These are phyloP conservation scores for Diceros bicornis DNA, from an alignment of 2,797 vertebrate species.

Conservation along the genomic window DNA sequence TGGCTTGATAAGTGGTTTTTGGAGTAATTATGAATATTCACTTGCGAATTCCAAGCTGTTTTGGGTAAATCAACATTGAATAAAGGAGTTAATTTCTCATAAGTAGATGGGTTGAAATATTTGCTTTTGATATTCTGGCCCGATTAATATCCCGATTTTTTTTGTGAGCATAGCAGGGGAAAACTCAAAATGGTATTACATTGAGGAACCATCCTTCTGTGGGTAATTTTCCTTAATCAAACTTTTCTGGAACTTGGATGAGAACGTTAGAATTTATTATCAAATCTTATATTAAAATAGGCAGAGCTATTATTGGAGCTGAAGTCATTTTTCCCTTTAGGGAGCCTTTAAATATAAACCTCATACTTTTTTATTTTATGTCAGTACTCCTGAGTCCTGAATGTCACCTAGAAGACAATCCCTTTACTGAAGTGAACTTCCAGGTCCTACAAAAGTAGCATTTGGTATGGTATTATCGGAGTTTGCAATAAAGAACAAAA, in stretches of 20 bases:
- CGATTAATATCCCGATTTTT: background rate
- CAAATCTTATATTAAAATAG: constrained; percentile 37
- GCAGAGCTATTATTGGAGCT: background rate
- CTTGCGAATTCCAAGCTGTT: background rate
- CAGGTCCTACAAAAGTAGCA: background rate
- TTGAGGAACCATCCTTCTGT: background rate
- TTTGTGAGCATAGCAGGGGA: background rate
- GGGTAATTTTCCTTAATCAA: constrained; percentile 6
- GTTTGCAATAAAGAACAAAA: background rate
- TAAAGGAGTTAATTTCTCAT: background rate
- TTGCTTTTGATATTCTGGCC: background rate
- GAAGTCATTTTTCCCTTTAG: background rate
- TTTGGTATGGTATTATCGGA: background rate
- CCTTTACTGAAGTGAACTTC: background rate
- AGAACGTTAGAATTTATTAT: background rate
- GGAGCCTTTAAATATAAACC: background rate
- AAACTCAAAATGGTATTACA: background rate
- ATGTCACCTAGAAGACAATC: background rate
- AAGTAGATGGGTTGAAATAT: background rate
- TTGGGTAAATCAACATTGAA: background rate
- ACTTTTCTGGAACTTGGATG: background rate
- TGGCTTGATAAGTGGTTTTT: no score
- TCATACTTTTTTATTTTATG: background rate
- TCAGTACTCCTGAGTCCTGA: background rate
- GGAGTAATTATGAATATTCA: background rate